Base-by-base conservation (phyloP, 92 coral and sea anemone species). In the Umimayanthus chanpuru region DNA sequence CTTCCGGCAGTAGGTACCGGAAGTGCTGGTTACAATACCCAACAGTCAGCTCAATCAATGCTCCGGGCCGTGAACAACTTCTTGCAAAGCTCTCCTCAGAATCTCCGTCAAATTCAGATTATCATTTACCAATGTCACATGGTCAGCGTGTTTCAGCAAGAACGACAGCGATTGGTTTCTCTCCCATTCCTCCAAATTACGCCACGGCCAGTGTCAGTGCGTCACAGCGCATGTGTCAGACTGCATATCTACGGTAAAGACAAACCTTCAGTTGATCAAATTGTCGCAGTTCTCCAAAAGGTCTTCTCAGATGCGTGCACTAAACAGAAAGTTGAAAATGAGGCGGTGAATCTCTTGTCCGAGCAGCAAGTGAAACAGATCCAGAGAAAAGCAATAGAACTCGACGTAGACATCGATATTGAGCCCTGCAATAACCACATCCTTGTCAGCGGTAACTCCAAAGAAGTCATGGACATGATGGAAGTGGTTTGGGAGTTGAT, bases 1-100 rank as follows among this genome's bases (percentile, higher is more conserved):
- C 18, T 94, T 8, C 96, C 96, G 49, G 94, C 94, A 26, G 68
- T 91, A 38, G 96, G 96, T 15, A 94, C 96, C 23, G 96, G 96
- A 77, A 88, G 85, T 38, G 80, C 80, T 29, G 80, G 88, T 28
- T 49, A 90, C 28, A 53, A 92, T 14, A 89, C 36, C 10, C 81
- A 20, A 21, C 86, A 88, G 50, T 92, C 94, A 23, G 96, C 96
- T 30, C 81, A 82, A 32, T 76, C 88, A 23, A 90, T 85, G 43
- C 89, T 94, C 44, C 85, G 81, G 38, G 96, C 96, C 53, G 64
- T 93, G 67, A 77, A 77, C 23, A 89, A 73, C 50, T 77, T 85
- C 65, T 50, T 81, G 41, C 90, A 41, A 8, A 87, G 23, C 68
- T 65, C 86, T 23, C 85, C 80, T 14, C 81, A 78, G 43, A 83